Percentiles rank a stretch among this genome's conserved stretches.
Evolutionary conservation across 2,888 invertebrate genomes (phyloP).

Genomic region (Cheilosia scutellata): DNA sequence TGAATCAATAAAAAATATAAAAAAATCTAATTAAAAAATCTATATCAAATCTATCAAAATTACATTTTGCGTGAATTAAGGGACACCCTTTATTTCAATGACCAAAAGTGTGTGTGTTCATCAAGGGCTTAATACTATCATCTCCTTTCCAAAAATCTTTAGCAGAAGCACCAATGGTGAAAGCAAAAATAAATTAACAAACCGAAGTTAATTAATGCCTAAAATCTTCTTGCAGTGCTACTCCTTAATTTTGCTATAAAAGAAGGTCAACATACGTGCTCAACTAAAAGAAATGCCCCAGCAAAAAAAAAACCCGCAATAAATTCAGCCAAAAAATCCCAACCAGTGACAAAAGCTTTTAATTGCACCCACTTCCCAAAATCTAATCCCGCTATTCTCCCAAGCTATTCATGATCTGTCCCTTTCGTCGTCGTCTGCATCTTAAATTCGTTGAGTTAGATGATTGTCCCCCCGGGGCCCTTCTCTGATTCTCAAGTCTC

Average conservation of each 20-base stretch:
- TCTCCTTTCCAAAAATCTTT: too few species aligned
- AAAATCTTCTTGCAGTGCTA: not conserved
- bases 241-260: too few species aligned
- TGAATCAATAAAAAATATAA: too few species aligned
- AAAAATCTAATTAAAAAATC: too few species aligned
- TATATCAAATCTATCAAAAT: too few species aligned
- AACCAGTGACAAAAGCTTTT: not conserved
- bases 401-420: not conserved
- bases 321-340: not conserved
- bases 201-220: not conserved
- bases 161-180: not conserved
- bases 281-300: not conserved
- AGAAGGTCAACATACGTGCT: too few species aligned
- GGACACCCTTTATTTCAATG: too few species aligned
- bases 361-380: constrained; percentile 28
- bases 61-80: too few species aligned
- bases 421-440: not conserved
- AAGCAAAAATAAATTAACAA: not conserved
- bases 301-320: not conserved
- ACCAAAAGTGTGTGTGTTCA: too few species aligned
- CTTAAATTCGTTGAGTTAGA: not conserved
- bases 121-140: too few species aligned
- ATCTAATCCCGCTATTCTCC: not conserved
- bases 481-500: too few species aligned
- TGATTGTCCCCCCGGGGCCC: not conserved